These are phyloP conservation scores for Drosophila picticornis DNA, from an alignment of 2,888 invertebrate genomes.

Conservation along the genomic window DNA sequence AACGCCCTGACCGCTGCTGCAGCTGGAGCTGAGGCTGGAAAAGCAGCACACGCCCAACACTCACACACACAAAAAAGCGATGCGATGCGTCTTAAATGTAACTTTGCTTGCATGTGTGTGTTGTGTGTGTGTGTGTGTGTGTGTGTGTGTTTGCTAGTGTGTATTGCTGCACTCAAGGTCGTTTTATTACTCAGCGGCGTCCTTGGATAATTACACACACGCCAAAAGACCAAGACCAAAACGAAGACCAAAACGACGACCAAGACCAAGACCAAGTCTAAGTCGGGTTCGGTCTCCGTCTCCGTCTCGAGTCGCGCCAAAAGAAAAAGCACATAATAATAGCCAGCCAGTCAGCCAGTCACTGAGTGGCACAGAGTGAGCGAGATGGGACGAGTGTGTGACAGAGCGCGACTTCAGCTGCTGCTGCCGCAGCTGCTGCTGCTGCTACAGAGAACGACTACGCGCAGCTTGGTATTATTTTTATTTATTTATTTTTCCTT, in stretches of 20 bases:
- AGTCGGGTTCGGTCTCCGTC: slow-evolving; percentile 10
- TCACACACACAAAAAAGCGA: slow-evolving; percentile 52
- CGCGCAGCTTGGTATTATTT: slow-evolving; percentile 46
- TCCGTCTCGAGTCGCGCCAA: slow-evolving; percentile 40
- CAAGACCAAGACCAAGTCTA: slow-evolving; percentile 36
- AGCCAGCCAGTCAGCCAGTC: slow-evolving; percentile 36
- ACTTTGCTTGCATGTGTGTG: slow-evolving; percentile 22
- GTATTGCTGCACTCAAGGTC: slow-evolving; percentile 78
- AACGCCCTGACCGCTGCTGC: slow-evolving; percentile 53
- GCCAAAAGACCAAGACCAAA: slow-evolving; percentile 64
- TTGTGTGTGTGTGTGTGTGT: not conserved
- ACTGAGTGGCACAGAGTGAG: slow-evolving; percentile 4
- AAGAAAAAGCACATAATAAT: slow-evolving; percentile 68
- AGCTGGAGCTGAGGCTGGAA: slow-evolving; percentile 16
- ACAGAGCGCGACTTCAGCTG: slow-evolving; percentile 46
- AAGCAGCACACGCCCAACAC: slow-evolving; percentile 63
- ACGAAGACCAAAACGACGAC: slow-evolving; percentile 49
- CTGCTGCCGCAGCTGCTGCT: not conserved
- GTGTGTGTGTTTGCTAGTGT: slow-evolving; percentile 26
- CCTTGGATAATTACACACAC: slow-evolving; percentile 83
- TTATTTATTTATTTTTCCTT: not conserved
- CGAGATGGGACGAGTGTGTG: slow-evolving; percentile 12
- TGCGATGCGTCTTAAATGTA: slow-evolving; percentile 41
- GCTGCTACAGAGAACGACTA: slow-evolving; percentile 18
- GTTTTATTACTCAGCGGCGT: slow-evolving; percentile 82